Conservation (phyloP, 2,888 invertebrate species). For the Drosophila putrida region DNA sequence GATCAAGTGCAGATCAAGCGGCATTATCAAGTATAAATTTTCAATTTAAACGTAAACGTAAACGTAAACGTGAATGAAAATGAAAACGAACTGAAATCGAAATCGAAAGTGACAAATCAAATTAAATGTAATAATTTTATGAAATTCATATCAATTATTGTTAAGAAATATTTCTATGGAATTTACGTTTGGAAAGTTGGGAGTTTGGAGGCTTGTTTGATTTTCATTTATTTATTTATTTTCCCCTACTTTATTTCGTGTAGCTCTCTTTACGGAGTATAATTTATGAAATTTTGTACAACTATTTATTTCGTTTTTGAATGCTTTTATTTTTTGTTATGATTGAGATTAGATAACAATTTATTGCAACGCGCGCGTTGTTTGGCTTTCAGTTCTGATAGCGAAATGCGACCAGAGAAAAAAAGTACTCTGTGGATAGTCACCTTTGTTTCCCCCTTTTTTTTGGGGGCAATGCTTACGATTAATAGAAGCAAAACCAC, state of each 20-base stretch:
- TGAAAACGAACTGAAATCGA: slow-evolving; percentile 16
- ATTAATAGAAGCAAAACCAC: slow-evolving; percentile 5
- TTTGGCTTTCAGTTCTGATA: slow-evolving; percentile 55
- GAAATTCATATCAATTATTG: slow-evolving; percentile 10
- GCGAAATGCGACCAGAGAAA: slow-evolving; percentile 31
- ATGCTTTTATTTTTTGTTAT: slow-evolving; percentile 73
- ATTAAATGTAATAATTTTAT: slow-evolving; percentile 66
- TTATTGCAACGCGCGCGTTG: slow-evolving; percentile 73
- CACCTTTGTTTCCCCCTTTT: slow-evolving; percentile 2
- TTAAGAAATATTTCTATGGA: background rate
- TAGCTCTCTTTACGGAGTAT: slow-evolving; percentile 19
- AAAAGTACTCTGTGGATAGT: background rate
- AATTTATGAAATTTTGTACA: slow-evolving; percentile 67
- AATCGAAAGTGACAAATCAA: slow-evolving; percentile 69
- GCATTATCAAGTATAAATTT: slow-evolving; percentile 77
- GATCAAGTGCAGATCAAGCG: slow-evolving; percentile 83
- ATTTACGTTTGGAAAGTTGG: slow-evolving; percentile 39
- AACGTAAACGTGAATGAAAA: background rate
- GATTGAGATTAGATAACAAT: slow-evolving; percentile 78
- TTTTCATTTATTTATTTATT: slow-evolving; percentile 21
- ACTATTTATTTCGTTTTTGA: slow-evolving; percentile 64
- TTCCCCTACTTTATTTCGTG: slow-evolving; percentile 5
- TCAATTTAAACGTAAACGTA: slow-evolving; percentile 59
- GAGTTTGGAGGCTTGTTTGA: slow-evolving; percentile 19
- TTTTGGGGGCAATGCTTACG: slow-evolving; percentile 14